Conservation (phyloP, 2,888 invertebrate genomes). For the Suillia variegata region DNA sequence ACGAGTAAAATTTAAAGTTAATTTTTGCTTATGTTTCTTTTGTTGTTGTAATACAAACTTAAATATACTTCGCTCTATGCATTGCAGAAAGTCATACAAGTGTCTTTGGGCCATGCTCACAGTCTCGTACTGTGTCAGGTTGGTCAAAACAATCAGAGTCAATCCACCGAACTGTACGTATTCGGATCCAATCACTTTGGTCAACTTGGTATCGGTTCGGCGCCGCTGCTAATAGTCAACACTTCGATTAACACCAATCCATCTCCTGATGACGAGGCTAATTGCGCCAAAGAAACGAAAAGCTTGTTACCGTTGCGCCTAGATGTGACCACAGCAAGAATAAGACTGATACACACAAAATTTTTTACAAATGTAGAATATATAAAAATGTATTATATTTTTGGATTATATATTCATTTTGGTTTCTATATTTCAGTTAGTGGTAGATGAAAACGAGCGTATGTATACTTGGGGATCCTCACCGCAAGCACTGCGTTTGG, state of each 20-base stretch:
- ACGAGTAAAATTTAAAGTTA: no score
- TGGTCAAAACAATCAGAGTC: constrained; percentile 24
- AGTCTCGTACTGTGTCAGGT: constrained; percentile 58
- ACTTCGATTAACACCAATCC: constrained; percentile 55
- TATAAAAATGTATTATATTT: not conserved
- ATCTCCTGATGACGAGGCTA: constrained; percentile 22
- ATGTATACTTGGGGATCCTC: constrained; percentile 79
- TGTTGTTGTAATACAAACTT: not conserved
- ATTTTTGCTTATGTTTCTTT: no score
- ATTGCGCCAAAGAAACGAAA: constrained; percentile 44
- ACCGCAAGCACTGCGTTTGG: constrained; percentile 73
- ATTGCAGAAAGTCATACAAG: constrained; percentile 61
- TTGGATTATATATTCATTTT: not conserved
- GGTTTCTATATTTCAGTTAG: constrained; percentile 68
- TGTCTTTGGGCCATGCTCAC: constrained; percentile 61
- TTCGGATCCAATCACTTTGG: constrained; percentile 88
- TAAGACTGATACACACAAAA: constrained; percentile 65
- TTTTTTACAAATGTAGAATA: constrained; percentile 78
- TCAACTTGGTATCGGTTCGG: constrained; percentile 75
- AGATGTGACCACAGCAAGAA: constrained; percentile 47
- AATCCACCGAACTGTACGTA: constrained; percentile 67
- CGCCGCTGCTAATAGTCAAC: no score
- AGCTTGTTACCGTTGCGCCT: constrained; percentile 61
- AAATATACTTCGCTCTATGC: not conserved
- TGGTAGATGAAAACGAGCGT: constrained; percentile 68